A percentile compares a stretch with the other conserved stretches of the same genome.
Conservation (phyloP, 2,113 vertebrate species). For the Odontophorus gujanensis region DNA sequence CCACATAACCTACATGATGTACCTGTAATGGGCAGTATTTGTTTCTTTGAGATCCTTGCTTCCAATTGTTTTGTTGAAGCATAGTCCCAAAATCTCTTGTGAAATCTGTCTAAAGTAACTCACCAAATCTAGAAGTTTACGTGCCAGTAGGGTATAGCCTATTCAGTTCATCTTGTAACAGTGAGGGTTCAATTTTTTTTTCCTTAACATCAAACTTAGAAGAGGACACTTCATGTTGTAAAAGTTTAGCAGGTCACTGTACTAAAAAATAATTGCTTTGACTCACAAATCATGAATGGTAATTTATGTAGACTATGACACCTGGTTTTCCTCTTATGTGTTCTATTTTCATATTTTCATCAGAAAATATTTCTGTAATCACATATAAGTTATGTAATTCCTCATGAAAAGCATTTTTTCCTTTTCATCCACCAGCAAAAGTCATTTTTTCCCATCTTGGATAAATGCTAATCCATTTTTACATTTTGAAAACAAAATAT, state of each 20-base stretch:
- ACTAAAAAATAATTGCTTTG: not conserved
- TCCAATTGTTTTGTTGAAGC: not conserved
- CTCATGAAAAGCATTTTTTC: not conserved
- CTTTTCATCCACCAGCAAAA: not conserved
- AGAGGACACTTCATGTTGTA: not conserved
- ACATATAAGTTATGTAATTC: not conserved
- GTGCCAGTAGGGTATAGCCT: not conserved
- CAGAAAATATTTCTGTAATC: not conserved
- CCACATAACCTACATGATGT: not conserved
- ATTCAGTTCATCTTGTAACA: not conserved
- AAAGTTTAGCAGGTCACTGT: not conserved
- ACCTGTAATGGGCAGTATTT: not conserved
- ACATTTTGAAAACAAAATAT: conserved; percentile 27
- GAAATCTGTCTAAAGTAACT: not conserved
- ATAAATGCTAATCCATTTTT: not conserved
- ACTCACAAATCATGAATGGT: not conserved
- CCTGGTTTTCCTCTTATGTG: not conserved
- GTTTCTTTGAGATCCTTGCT: not conserved
- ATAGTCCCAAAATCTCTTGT: not conserved
- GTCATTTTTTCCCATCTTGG: not conserved
- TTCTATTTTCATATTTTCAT: not conserved
- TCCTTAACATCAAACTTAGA: not conserved
- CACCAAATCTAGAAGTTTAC: not conserved
- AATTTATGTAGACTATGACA: not conserved
- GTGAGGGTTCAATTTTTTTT: not conserved